Base-by-base conservation (phyloP, 2,113 vertebrate species). In the Carassius carassius region DNA sequence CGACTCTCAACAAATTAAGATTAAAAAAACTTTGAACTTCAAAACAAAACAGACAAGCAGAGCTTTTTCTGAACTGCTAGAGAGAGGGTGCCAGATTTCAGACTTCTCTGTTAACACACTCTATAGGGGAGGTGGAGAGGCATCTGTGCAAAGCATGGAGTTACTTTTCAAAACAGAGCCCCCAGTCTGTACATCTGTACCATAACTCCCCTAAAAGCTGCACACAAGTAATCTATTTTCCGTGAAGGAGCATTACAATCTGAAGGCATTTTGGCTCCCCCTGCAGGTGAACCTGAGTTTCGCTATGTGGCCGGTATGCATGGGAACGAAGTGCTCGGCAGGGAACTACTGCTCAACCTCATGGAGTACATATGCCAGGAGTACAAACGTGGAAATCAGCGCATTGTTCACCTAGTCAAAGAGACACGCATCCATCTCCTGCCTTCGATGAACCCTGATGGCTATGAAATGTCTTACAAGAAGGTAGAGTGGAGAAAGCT, bases 331-430 rank as follows among this genome's bases (percentile, higher is more conserved):
- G 97, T 89, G 1, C 89, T 99, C 85, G 98, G 98, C 6, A 93
- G 97, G 0, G 97, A 99, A 91, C 92, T 99, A 60, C 92, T 99
- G 85, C 93, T 99, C 35, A 93, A 97, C 78, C 94, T 98, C 2
- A 97, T 98, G 97, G 95, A 99, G 92, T 98, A 96, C 93, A 90
- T 99, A 85, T 99, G 97, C 86, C 95, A 94, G 1, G 96, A 98
- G 89, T 98, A 96, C 94, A 95, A 94, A 0, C 94, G 93, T 0
- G 96, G 96, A 5, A 95, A 98, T 82, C 95, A 95, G 0, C 95
- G 97, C 0, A 89, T 98, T 21, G 92, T 95, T 84, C 95, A 82
- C 76, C 92, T 99, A 87, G 94, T 98, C 86, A 93, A 94, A 0
- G 96, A 96, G 72, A 98, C 97, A 0, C 96, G 97, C 86, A 98